Evolutionary conservation across 2,797 vertebrate genomes (phyloP), one percentile per base, ranked within the genome.

Genomic region (Sus cebifrons): DNA sequence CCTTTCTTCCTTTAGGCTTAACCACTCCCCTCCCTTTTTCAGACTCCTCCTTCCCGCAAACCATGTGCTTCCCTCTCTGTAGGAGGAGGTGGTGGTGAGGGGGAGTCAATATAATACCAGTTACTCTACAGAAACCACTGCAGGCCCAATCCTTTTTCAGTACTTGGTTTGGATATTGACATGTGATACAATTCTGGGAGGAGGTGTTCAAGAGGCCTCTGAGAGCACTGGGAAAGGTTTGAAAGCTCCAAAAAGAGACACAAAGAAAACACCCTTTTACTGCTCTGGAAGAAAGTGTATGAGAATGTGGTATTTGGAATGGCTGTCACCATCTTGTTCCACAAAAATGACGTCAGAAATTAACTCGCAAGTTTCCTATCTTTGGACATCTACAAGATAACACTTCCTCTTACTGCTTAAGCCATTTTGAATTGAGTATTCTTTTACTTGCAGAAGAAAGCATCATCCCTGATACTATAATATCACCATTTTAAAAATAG

Each of bases 391-490:
- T 71, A 1, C 54, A 60, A 75, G 27, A 52, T 71, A 93, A 44
- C 4, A 10, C 5, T 20, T 70, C 9, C 65, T 12, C 4, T 88
- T 62, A 56, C 23, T 89, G 62, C 73, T 67, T 84, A 94, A 60
- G 6, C 18, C 40, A 85, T 81, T 94, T 65, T 44, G 27, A 81
- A 13, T 84, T 77, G 78, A 71, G 3, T 36, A 14, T 71, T 81
- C 29, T 71, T 52, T 86, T 96, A 52, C 36, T 89, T 95, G 25
- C 18, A 87, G 56, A 86, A 15, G 54, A 94, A 88, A 94, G 10
- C 36, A 52, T 82, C 25, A 71, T 92, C 52, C 9, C 49, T 70
- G 52, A 87, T 62, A 81, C 6, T 27, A 6, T 78, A 71, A 71
- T 21, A 18, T 79, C 92, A 32, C 68, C 5, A 60, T 89, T 74